These are phyloP conservation scores for Notoglanidium macrostoma DNA, from an alignment of 2,797 vertebrate genomes.

Conservation along the genomic window DNA sequence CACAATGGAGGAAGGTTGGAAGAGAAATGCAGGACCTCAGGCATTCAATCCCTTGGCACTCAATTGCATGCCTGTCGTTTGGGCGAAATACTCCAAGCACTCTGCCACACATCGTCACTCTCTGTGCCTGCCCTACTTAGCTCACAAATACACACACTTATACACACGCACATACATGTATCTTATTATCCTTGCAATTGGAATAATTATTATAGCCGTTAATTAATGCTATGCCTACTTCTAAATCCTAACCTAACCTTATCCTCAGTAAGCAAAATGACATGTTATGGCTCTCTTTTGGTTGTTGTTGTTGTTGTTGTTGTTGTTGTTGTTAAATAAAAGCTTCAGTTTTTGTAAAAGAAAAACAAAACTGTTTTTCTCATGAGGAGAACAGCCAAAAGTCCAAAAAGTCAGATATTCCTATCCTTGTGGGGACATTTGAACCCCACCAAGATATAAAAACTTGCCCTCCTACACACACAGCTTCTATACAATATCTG, in stretches of 20 bases:
- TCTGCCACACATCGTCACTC: not conserved
- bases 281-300: not conserved
- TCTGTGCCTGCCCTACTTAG: conserved; percentile 1
- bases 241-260: not conserved
- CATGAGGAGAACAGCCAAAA: not conserved
- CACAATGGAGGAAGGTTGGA: conserved; percentile 53
- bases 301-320: not conserved
- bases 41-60: conserved; percentile 61
- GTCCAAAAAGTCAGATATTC: not conserved
- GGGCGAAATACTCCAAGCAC: conserved; percentile 27
- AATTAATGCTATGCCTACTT: not conserved
- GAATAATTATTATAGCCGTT: not conserved
- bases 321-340: not conserved
- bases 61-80: conserved; percentile 42
- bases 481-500: not conserved
- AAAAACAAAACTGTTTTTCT: not conserved
- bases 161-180: not conserved
- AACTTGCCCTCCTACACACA: not conserved
- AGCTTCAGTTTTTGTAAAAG: not conserved
- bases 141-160: not conserved
- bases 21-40: conserved; percentile 47
- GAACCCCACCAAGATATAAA: not conserved
- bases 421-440: not conserved
- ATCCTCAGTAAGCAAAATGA: not conserved
- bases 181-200: not conserved